Base-by-base conservation (phyloP, 2,797 vertebrate genomes). In the Gambusia yucatana region DNA sequence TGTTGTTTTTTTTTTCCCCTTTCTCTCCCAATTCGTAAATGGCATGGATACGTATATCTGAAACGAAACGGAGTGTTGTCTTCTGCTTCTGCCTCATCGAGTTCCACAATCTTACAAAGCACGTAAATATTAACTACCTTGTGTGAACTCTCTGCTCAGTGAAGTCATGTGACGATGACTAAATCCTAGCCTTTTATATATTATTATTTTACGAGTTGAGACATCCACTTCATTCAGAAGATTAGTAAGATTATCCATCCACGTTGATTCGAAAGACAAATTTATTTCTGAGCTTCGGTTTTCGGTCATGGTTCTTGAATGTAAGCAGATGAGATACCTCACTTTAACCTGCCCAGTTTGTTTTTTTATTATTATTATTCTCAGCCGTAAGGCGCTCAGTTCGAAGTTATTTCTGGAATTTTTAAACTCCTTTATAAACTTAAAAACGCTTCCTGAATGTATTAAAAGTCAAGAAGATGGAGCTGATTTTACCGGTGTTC, bases 21-120 rank as follows among this genome's bases (percentile, higher is more conserved):
- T 76, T 76, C 41, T 59, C 43, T 50, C 69, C 82, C 82, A 59
- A 91, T 91, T 84, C 74, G 67, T 93, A 80, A 90, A 89, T 77
- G 90, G 93, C 93, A 94, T 94, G 94, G 92, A 93, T 89, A 87
- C 91, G 92, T 94, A 89, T 90, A 90, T 90, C 91, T 88, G 90
- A 92, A 87, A 89, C 85, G 87, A 91, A 92, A 85, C 52, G 8
- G 87, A 90, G 88, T 92, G 84, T 91, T 82, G 89, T 93, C 89
- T 89, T 90, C 86, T 91, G 91, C 92, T 93, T 92, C 89, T 88
- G 86, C 89, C 89, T 92, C 85, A 77, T 87, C 84, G 75, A 84
- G 74, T 91, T 89, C 72, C 75, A 79, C 72, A 0, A 77, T 63
- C 85, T 59, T 81, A 84, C 75, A 73, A 92, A 90, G 88, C 92